A percentile compares a stretch with the other conserved stretches of the same genome.
phyloP scores from a whole-genome alignment of 2,888 invertebrate genomes.

The Tenthredo distinguenda region DNA sequence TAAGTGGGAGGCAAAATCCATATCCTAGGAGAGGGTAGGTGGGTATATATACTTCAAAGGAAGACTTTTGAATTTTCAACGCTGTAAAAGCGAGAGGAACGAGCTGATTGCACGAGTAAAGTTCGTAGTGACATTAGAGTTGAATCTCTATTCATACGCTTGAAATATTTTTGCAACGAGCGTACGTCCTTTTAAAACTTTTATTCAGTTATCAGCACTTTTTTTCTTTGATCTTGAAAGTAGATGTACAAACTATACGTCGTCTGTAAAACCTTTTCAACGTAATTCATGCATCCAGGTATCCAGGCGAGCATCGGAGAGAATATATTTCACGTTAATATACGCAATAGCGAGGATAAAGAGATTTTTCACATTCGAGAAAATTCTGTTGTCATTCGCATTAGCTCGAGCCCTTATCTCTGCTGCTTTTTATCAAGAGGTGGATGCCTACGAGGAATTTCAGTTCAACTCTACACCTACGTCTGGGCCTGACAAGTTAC shows the following conservation, averaged over 20 bases:
- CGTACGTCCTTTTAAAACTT: neutral
- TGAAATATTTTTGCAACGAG: neutral
- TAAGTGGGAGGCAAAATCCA: slow-evolving; percentile 3
- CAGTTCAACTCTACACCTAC: neutral
- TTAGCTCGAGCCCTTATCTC: neutral
- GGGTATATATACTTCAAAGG: neutral
- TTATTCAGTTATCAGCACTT: neutral
- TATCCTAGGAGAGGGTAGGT: neutral
- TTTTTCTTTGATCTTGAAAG: neutral
- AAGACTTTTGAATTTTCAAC: neutral
- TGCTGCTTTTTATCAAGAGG: neutral
- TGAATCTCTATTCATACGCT: neutral
- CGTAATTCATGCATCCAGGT: slow-evolving; percentile 3
- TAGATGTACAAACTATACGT: neutral
- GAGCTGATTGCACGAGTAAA: neutral
- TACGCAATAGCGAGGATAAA: neutral
- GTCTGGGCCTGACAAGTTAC: neutral
- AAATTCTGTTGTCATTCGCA: neutral
- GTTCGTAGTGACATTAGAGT: neutral
- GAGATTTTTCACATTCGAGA: neutral
- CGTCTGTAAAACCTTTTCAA: neutral
- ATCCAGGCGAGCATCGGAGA: neutral
- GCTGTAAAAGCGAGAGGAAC: neutral
- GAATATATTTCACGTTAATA: neutral
- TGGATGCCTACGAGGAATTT: neutral